These are phyloP conservation scores for Epirrhoe tristata DNA, from an alignment of 2,888 invertebrate genomes.

Conservation along the genomic window DNA sequence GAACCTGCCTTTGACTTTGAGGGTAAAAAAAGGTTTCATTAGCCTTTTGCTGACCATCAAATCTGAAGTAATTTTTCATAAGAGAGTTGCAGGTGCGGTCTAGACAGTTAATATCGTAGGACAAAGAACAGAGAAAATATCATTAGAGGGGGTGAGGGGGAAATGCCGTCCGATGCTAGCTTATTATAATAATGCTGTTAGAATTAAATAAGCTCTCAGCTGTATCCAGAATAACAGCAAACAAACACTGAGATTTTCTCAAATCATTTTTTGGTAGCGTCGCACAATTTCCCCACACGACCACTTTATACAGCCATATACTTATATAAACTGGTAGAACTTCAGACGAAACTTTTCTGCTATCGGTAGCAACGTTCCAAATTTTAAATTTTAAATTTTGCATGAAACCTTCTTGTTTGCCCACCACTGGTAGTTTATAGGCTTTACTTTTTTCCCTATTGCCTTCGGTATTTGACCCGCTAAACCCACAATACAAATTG, in stretches of 20 bases:
- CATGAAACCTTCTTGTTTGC: conserved; percentile 1
- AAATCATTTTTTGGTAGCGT: no score
- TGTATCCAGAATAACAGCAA: not conserved
- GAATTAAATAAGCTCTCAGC: not conserved
- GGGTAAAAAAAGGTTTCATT: no score
- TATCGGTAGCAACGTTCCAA: not conserved
- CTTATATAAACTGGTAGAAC: not conserved
- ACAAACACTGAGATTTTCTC: no score
- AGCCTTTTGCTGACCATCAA: not conserved
- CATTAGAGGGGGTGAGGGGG: not conserved
- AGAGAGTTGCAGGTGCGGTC: not conserved
- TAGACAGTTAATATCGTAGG: not conserved
- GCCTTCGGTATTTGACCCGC: conserved; percentile 1
- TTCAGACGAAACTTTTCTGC: not conserved
- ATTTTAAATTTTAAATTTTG: not conserved
- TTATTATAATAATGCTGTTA: not conserved
- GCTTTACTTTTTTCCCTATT: not conserved
- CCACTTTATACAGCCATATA: no score
- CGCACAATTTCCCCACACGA: no score
- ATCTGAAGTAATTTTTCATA: conserved; percentile 11
- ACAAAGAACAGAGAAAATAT: not conserved
- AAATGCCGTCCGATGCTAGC: not conserved
- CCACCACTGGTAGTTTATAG: not conserved
- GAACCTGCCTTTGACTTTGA: no score
- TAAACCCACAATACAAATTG: conserved; percentile 1